Evolutionary conservation across 1,140 invertebrate genomes (phyloP).

Genomic region (Aphidius gifuensis): DNA sequence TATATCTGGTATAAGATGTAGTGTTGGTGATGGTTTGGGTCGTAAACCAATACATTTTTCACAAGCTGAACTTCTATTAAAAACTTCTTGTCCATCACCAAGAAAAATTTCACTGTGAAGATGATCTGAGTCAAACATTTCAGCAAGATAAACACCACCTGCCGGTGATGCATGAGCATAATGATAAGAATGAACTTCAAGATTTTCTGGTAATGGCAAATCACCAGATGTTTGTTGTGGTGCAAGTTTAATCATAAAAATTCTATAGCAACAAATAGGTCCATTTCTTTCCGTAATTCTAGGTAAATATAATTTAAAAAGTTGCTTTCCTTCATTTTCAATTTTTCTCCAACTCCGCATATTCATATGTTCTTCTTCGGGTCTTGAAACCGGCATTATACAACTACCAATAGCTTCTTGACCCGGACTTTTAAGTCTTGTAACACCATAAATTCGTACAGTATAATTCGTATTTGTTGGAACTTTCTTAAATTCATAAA

Average conservation of each 20-base stretch:
- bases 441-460: slow-evolving; percentile 63
- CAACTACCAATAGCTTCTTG: slow-evolving; percentile 61
- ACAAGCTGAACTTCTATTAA: slow-evolving; percentile 49
- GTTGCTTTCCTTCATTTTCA: slow-evolving; percentile 62
- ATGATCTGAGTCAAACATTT: slow-evolving; percentile 68
- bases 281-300: slow-evolving; percentile 80
- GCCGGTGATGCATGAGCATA: slow-evolving; percentile 65
- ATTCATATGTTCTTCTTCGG: slow-evolving; percentile 58
- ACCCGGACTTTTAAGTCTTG: slow-evolving; percentile 66
- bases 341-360: slow-evolving; percentile 71
- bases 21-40: slow-evolving; percentile 47
- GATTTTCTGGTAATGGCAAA: slow-evolving; percentile 65
- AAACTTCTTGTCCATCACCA: slow-evolving; percentile 60
- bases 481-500: slow-evolving; percentile 62
- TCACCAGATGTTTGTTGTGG: slow-evolving; percentile 63
- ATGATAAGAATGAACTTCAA: slow-evolving; percentile 68
- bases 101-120: slow-evolving; percentile 63
- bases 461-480: slow-evolving; percentile 79
- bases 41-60: slow-evolving; percentile 55
- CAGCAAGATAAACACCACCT: slow-evolving; percentile 76
- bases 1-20: slow-evolving; percentile 44
- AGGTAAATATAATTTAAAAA: slow-evolving; percentile 70
- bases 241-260: slow-evolving; percentile 72
- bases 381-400: slow-evolving; percentile 67
- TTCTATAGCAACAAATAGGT: slow-evolving; percentile 79